Conservation (phyloP, 2,888 invertebrate species). For the Leucoma salicis region DNA sequence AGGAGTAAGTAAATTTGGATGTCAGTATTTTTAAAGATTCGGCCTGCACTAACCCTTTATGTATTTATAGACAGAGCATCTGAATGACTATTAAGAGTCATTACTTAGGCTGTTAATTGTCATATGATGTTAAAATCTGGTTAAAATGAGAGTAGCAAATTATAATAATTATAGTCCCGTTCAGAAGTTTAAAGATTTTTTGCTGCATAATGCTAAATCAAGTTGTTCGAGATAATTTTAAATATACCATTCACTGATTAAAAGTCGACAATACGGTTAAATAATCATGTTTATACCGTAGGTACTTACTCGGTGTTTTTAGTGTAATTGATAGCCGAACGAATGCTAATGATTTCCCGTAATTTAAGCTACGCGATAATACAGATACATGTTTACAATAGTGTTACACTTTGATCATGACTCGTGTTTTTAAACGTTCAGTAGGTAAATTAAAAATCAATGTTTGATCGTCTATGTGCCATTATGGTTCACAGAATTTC, state of each 20-base stretch:
- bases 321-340: conserved; percentile 16
- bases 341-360: conserved; percentile 28
- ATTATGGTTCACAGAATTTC: conserved; percentile 30
- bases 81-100: conserved; percentile 31
- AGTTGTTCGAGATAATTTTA: conserved; percentile 12
- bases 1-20: conserved; percentile 15
- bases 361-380: conserved; percentile 21
- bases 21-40: conserved; percentile 26
- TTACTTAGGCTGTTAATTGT: conserved; percentile 24
- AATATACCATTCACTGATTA: conserved; percentile 18
- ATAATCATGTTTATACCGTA: no score
- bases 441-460: conserved; percentile 29
- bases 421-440: conserved; percentile 4
- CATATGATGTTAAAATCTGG: conserved; percentile 38
- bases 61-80: conserved; percentile 35
- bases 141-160: conserved; percentile 50
- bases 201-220: conserved; percentile 24
- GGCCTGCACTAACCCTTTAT: conserved; percentile 29
- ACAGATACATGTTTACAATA: background rate
- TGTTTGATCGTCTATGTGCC: conserved; percentile 39
- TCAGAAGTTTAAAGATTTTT: conserved; percentile 17
- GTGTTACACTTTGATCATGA: background rate
- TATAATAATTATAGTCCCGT: conserved; percentile 20
- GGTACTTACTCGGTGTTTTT: conserved; percentile 27
- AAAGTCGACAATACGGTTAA: conserved; percentile 16